Conservation (phyloP, 2,888 invertebrate species). For the Latrodectus elegans region DNA sequence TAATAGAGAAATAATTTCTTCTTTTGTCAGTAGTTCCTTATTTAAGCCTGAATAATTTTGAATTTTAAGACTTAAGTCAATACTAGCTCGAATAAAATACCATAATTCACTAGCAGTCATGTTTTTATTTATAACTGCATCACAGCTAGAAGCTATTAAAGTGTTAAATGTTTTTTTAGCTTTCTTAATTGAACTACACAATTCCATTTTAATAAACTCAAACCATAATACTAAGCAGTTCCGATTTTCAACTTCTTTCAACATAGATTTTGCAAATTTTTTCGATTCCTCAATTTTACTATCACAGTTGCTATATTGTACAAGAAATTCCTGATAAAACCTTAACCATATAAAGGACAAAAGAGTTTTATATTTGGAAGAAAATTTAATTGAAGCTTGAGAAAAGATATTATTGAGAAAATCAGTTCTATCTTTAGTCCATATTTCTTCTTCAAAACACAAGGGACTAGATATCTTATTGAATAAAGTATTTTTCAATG, state of each 20-base stretch:
- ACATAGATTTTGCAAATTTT: conserved; percentile 73
- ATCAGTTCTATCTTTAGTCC: conserved; percentile 13
- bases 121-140: not conserved
- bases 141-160: conserved; percentile 57
- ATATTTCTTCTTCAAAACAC: not conserved
- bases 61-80: conserved; percentile 27
- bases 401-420: conserved; percentile 54
- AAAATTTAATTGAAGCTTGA: conserved; percentile 23
- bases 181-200: conserved; percentile 73
- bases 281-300: conserved; percentile 72
- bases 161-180: conserved; percentile 72
- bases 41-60: conserved; percentile 1
- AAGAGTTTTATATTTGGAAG: conserved; percentile 21
- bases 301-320: not conserved
- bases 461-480: conserved; percentile 18
- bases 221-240: conserved; percentile 74
- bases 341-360: conserved; percentile 25
- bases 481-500: conserved; percentile 12
- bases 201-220: conserved; percentile 73
- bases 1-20: conserved; percentile 47
- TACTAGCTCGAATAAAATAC: conserved; percentile 55
- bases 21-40: conserved; percentile 14
- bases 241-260: conserved; percentile 74
- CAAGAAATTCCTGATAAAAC: conserved; percentile 2
- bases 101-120: conserved; percentile 37